phyloP scores from a whole-genome alignment of 2,113 vertebrate species.

The Daboia siamensis region DNA sequence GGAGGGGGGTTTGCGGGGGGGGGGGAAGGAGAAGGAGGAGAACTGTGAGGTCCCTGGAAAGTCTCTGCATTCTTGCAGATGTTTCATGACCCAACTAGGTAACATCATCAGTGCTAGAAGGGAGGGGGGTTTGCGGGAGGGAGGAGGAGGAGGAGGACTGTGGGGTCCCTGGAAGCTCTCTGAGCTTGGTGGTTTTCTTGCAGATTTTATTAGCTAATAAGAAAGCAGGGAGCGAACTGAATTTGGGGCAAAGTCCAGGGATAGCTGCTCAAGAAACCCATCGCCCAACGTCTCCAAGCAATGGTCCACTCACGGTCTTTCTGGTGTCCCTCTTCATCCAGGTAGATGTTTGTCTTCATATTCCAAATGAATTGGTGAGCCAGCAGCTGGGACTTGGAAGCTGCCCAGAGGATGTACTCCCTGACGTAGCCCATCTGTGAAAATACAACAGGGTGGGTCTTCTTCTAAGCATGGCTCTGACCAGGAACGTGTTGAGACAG shows the following conservation, averaged over 20 bases:
- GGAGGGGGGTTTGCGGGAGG: too few relatives aligned
- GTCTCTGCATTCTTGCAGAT: too few relatives aligned
- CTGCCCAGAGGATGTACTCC: slow-evolving; percentile 95
- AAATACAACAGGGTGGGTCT: not conserved
- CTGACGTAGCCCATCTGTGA: slow-evolving; percentile 94
- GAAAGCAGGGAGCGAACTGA: not conserved
- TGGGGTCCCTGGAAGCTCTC: too few relatives aligned
- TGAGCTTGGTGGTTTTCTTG: too few relatives aligned
- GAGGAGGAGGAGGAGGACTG: too few relatives aligned
- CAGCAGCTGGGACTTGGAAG: slow-evolving; percentile 91
- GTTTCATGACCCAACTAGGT: too few relatives aligned
- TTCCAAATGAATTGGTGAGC: slow-evolving; percentile 99
- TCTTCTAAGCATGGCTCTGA: not conserved
- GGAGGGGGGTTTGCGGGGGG: too few relatives aligned
- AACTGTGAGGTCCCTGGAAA: too few relatives aligned
- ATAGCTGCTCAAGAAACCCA: not conserved
- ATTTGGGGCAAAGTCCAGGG: not conserved
- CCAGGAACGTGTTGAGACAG: not conserved
- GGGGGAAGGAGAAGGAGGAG: too few relatives aligned
- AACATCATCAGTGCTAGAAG: too few relatives aligned
- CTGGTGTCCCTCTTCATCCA: slow-evolving; percentile 89
- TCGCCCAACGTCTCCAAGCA: not conserved
- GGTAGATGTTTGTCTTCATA: slow-evolving; percentile 95
- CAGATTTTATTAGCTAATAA: not conserved
- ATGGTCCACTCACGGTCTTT: slow-evolving; percentile 86